Conservation (phyloP, 35 echinoderm and acorn worm species). For the Diadema setosum region DNA sequence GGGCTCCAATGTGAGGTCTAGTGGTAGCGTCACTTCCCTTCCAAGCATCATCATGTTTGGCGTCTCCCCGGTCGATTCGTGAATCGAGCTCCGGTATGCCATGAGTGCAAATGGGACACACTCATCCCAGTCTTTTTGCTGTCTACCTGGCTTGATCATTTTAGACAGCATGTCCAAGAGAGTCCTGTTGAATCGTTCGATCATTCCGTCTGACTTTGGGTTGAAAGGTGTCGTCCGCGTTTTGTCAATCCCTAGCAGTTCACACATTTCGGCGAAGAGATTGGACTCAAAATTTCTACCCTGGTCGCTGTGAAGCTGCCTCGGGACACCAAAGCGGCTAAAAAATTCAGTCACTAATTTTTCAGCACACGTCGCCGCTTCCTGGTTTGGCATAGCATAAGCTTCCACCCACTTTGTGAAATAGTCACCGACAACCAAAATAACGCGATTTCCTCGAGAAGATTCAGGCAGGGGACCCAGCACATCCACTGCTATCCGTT, state of each 20-base stretch:
- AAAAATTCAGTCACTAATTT: not conserved
- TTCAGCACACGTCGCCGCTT: conserved; percentile 2
- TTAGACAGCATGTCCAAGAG: not conserved
- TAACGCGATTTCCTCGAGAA: not conserved
- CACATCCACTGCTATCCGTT: conserved; percentile 58
- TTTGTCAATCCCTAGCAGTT: conserved; percentile 4
- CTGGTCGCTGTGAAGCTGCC: not conserved
- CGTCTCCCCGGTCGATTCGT: conserved; percentile 38
- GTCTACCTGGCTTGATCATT: conserved; percentile 6
- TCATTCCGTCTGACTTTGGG: conserved; percentile 14
- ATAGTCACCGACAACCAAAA: conserved; percentile 24
- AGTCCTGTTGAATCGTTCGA: no score
- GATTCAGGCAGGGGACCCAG: conserved; percentile 42
- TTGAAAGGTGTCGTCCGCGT: conserved; percentile 37
- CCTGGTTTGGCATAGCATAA: conserved; percentile 19
- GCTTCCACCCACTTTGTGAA: conserved; percentile 57
- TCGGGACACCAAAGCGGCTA: not conserved
- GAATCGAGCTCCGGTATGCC: conserved; percentile 5
- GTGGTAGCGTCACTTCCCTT: no score
- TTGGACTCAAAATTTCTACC: no score
- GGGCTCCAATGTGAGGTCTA: no score
- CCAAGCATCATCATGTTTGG: no score
- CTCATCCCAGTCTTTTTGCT: conserved; percentile 34
- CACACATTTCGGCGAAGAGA: conserved; percentile 6
- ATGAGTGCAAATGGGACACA: conserved; percentile 16